Base-by-base conservation (phyloP, 2,888 invertebrate genomes). In the Cotesia congregata region DNA sequence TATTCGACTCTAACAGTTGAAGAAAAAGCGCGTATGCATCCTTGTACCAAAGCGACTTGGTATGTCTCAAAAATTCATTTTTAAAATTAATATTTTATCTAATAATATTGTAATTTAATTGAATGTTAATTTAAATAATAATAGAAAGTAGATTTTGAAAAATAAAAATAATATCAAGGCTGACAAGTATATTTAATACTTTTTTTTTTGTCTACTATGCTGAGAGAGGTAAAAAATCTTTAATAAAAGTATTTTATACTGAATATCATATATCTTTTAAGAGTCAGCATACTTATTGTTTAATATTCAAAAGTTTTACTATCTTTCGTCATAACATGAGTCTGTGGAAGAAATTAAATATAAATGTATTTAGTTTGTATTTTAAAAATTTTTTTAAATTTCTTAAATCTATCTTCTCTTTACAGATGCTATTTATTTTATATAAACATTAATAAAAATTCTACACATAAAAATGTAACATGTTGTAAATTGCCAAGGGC, bases 11-110 rank as follows among this genome's bases (percentile, higher is more conserved):
- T 89, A 79, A 89, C 86, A 74, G 79, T 83, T 61, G 88, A 88
- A 78, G 89, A 89, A 83, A 86, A 81, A 81, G 82, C 84, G 78
- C 85, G 89, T 82, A 85, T 86, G 84, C 86, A 88, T 75, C 89
- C 88, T 74, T 86, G 85, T 75, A 84, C 80, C 77, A 86, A 80
- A 78, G 87, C 86, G 75, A 88, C 83, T 81, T 89, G 89, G 89
- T 89, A 88, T 9, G 71, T 72, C 17, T n/a, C 6, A 7, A 15
- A n/a, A 60, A n/a, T 9, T 6, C 6, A 15, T 7, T 62, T 62
- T 62, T 3, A 20, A 41, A 50, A 41, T 77, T 75, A 72, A 76
- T 75, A 77, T 75, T 77, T 72, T 75, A 75, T 75, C 64, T 4
- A 50, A 0, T 50, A 50, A 12, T 50, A 50, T 12, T 50, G 12